These are phyloP conservation scores for Caenorhabditis sp. DNA, from an alignment of 2,888 invertebrate species.

Conservation along the genomic window DNA sequence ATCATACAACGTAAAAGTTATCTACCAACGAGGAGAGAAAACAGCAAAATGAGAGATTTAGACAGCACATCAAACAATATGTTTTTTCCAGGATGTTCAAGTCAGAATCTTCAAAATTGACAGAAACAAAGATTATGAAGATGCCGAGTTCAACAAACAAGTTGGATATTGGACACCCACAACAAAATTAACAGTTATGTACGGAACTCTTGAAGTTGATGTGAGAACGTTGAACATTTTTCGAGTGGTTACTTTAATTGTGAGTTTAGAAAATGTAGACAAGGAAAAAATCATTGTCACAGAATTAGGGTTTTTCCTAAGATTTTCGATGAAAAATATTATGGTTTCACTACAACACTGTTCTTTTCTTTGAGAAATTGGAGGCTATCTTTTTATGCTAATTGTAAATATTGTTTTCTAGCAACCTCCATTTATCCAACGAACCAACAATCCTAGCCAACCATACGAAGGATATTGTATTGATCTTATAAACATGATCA, in stretches of 20 bases:
- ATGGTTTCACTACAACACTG: too few relatives aligned
- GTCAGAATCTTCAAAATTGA: constrained; percentile 61
- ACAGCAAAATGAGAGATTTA: too few relatives aligned
- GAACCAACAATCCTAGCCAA: constrained; percentile 38
- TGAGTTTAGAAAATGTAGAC: constrained; percentile 20
- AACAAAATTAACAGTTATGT: constrained; percentile 55
- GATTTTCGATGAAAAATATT: too few relatives aligned
- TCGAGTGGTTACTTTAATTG: constrained; percentile 64
- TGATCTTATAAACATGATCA: constrained; percentile 86
- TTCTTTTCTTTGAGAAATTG: too few relatives aligned
- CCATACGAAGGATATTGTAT: constrained; percentile 84
- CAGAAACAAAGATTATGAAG: constrained; percentile 48
- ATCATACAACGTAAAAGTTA: too few relatives aligned
- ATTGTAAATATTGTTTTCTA: too few relatives aligned
- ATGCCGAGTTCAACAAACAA: constrained; percentile 62
- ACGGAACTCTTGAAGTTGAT: constrained; percentile 60
- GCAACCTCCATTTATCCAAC: constrained; percentile 75
- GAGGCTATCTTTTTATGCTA: too few relatives aligned
- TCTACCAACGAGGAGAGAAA: too few relatives aligned
- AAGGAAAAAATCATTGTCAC: background rate
- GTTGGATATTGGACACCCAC: constrained; percentile 65
- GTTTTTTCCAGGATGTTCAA: constrained; percentile 48
- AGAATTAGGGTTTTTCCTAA: too few relatives aligned
- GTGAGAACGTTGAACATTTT: constrained; percentile 59
- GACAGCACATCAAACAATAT: too few relatives aligned